Conservation (phyloP, 2,888 invertebrate species). For the Caenorhabditis japonica region DNA sequence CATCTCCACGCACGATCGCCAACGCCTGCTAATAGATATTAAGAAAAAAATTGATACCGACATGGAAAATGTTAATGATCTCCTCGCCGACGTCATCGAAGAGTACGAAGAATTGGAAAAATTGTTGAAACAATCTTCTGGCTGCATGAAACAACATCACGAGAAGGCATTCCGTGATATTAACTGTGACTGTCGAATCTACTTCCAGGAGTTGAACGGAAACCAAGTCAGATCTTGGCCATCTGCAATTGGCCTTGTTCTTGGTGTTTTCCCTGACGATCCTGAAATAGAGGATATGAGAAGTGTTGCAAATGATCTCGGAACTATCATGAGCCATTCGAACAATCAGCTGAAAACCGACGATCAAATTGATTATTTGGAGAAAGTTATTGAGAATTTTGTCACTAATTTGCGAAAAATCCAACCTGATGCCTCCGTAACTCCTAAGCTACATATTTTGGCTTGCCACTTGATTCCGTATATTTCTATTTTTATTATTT, state of each 20-base stretch:
- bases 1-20: background rate
- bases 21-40: too few relatives aligned
- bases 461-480: background rate
- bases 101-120: background rate
- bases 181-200: constrained; percentile 5
- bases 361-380: background rate
- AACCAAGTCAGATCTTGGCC: background rate
- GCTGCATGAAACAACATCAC: background rate
- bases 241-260: background rate
- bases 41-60: background rate
- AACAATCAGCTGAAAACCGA: background rate
- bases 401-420: background rate
- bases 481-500: too few relatives aligned
- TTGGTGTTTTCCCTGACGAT: background rate
- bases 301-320: background rate
- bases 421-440: background rate
- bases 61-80: background rate
- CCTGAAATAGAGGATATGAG: background rate
- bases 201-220: constrained; percentile 12
- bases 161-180: background rate
- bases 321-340: background rate
- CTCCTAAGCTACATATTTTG: background rate
- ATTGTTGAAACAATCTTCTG: background rate
- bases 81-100: background rate
- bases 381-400: background rate